Percentiles rank a stretch among this genome's conserved stretches.
These are phyloP conservation scores for Enteromius anoplus DNA, from an alignment of 2,797 vertebrate genomes.

Conservation along the genomic window DNA sequence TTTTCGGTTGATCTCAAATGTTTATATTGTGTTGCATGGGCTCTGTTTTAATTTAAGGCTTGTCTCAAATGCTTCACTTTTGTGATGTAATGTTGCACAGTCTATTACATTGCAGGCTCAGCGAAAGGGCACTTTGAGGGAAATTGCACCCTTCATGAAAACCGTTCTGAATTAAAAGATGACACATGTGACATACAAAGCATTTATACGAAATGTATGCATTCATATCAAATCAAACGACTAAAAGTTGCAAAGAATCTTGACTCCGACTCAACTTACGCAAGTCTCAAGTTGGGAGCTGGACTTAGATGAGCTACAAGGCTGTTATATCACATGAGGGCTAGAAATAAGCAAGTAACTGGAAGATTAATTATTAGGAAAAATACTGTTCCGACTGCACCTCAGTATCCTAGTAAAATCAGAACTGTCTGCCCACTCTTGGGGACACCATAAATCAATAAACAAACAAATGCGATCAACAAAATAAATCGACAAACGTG, in stretches of 20 bases:
- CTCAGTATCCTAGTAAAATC: background rate
- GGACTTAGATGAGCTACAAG: background rate
- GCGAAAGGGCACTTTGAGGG: background rate
- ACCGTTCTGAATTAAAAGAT: background rate
- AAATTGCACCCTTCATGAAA: background rate
- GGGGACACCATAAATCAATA: background rate
- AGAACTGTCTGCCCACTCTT: background rate
- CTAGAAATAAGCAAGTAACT: background rate
- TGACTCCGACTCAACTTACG: background rate
- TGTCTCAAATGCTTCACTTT: background rate
- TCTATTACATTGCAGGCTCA: background rate
- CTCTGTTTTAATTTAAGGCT: background rate
- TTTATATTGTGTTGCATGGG: background rate
- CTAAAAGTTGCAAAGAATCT: background rate
- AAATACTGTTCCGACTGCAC: background rate
- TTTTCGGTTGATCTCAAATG: background rate
- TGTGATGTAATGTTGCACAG: background rate
- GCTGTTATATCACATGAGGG: background rate
- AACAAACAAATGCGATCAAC: background rate
- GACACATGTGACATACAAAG: background rate
- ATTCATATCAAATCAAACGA: background rate
- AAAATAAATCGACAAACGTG: constrained; percentile 2
- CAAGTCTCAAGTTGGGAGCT: background rate
- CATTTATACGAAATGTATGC: background rate
- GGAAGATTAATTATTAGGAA: background rate